phyloP scores from a whole-genome alignment of 2,797 vertebrate genomes.

The Falco biarmicus region DNA sequence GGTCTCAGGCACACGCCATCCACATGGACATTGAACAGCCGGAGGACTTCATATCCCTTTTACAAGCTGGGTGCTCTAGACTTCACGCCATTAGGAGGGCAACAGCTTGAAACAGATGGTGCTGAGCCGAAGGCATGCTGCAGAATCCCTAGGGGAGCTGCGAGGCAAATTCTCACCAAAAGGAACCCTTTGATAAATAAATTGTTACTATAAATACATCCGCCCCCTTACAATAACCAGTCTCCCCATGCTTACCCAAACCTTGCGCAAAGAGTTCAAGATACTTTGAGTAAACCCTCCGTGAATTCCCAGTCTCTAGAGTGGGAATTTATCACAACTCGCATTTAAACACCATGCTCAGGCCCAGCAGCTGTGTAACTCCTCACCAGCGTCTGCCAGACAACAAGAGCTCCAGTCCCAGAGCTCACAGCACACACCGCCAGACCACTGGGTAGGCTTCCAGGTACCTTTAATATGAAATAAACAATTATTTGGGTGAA shows the following conservation, averaged over 20 bases:
- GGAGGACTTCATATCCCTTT: neutral
- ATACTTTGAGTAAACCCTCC: neutral
- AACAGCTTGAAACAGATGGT: neutral
- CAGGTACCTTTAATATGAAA: neutral
- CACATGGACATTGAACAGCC: fast-evolving
- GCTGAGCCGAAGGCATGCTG: neutral
- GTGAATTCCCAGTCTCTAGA: neutral
- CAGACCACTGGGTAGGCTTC: neutral
- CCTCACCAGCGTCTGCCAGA: neutral
- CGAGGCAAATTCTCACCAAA: neutral
- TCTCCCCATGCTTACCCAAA: neutral
- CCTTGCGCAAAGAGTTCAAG: neutral
- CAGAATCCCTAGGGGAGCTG: neutral
- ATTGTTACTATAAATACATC: neutral
- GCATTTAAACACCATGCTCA: neutral
- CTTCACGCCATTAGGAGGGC: neutral
- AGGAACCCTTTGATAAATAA: neutral
- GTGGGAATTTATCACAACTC: neutral
- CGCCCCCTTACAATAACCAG: neutral
- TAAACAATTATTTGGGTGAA: neutral
- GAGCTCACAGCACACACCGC: neutral
- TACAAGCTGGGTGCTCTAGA: neutral
- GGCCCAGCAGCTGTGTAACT: neutral
- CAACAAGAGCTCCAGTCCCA: neutral
- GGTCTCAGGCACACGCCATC: neutral